Percentiles rank a stretch among this genome's conserved stretches.
These are phyloP conservation scores for Trialeurodes vaporariorum DNA, from an alignment of 1,140 invertebrate genomes.

Conservation along the genomic window DNA sequence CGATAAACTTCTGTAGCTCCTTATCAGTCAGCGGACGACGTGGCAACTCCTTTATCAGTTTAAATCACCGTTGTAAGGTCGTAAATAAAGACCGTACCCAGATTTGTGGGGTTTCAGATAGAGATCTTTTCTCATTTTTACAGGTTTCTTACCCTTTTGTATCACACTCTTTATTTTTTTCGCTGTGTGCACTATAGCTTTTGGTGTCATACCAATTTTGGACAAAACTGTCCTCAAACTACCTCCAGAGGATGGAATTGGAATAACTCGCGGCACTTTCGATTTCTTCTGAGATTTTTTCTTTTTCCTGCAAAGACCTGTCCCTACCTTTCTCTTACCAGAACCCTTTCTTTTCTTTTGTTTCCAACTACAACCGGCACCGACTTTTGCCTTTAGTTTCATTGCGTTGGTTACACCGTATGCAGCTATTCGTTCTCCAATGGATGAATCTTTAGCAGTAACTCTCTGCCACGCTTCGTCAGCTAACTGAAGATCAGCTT, in stretches of 20 bases:
- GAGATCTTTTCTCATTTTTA: neutral
- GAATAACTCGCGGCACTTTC: too few relatives aligned
- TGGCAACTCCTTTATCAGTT: too few relatives aligned
- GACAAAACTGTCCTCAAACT: neutral
- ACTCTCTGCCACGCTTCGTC: slow-evolving; percentile 32
- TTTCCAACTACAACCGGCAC: slow-evolving; percentile 14
- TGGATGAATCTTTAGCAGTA: slow-evolving; percentile 29
- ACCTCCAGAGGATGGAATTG: neutral
- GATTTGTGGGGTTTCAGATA: slow-evolving; percentile 8
- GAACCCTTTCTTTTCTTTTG: slow-evolving; percentile 18
- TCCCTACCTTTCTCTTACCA: too few relatives aligned
- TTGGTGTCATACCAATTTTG: neutral
- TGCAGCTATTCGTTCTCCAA: slow-evolving; percentile 30
- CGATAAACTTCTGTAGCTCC: neutral
- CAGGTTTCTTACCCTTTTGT: neutral
- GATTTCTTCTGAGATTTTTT: neutral
- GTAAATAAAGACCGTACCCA: slow-evolving; percentile 14
- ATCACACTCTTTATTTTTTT: neutral
- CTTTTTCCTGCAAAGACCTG: too few relatives aligned
- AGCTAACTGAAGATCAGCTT: slow-evolving; percentile 32
- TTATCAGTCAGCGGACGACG: neutral
- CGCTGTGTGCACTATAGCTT: too few relatives aligned
- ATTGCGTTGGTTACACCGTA: slow-evolving; percentile 26
- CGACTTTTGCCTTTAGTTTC: slow-evolving; percentile 28
- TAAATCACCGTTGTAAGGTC: slow-evolving; percentile 11